A percentile compares a stretch with the other conserved stretches of the same genome.
Conservation (phyloP, 2,113 vertebrate genomes). For the Ciconia maguari region DNA sequence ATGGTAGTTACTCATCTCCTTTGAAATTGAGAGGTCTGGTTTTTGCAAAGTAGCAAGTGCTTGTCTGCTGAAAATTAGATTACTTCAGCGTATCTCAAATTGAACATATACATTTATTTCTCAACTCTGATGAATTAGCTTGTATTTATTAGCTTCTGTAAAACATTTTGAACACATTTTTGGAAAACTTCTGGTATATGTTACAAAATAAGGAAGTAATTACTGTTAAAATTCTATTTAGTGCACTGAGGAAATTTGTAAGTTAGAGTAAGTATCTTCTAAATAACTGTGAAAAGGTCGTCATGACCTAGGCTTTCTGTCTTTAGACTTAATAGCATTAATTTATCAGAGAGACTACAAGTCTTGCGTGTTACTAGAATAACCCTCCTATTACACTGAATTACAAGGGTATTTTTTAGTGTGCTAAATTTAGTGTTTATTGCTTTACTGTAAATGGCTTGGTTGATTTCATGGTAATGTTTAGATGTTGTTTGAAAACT, state of each 20-base stretch:
- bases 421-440: too few species aligned
- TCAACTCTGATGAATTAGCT: neutral
- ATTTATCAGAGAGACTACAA: neutral
- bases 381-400: neutral
- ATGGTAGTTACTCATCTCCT: neutral
- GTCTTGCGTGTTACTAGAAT: neutral
- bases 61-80: neutral
- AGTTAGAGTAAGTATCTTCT: neutral
- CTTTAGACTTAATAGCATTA: conserved; percentile 24
- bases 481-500: neutral
- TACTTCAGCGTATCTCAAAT: neutral
- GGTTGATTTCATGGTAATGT: neutral
- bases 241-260: neutral
- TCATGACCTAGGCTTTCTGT: neutral
- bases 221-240: neutral
- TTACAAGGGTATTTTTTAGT: neutral
- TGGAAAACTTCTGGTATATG: neutral
- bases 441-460: neutral
- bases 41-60: neutral
- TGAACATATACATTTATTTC: neutral
- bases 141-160: neutral
- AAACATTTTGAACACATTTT: neutral
- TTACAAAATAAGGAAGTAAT: conserved; percentile 23
- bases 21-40: neutral
- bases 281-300: conserved; percentile 31